Percentiles rank a stretch among this genome's conserved stretches.
phyloP scores from a whole-genome alignment of 2,797 vertebrate genomes.

The Cossypha polioptera region DNA sequence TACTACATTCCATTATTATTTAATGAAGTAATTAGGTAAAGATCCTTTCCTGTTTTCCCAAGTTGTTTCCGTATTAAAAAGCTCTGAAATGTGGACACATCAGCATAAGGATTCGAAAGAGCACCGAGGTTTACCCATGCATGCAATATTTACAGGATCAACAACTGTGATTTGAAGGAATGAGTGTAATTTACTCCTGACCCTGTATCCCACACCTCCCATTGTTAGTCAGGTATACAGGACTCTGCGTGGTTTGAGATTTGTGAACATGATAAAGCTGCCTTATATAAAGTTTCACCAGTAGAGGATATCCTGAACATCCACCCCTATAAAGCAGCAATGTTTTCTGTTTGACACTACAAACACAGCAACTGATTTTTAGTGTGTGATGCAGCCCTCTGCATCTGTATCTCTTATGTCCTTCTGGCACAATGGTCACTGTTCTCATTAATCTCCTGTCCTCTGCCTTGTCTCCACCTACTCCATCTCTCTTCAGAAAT shows the following conservation, averaged over 20 bases:
- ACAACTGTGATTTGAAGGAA: neutral
- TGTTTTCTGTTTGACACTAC: neutral
- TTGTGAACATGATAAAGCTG: neutral
- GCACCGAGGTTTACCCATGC: neutral
- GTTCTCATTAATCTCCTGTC: neutral
- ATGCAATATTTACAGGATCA: neutral
- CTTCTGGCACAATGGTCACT: neutral
- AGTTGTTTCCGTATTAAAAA: neutral
- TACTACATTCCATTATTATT: neutral
- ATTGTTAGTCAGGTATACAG: neutral
- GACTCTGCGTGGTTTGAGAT: neutral
- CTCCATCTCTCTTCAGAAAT: neutral
- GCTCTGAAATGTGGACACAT: neutral
- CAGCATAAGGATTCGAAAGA: neutral
- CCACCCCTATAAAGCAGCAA: neutral
- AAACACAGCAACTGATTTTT: neutral
- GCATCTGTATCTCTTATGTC: neutral
- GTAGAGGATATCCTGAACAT: neutral
- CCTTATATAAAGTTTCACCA: neutral
- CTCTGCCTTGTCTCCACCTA: neutral
- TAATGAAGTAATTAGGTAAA: neutral
- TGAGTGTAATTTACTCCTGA: neutral
- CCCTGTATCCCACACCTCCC: neutral
- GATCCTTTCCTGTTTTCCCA: neutral
- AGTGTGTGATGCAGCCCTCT: neutral